Conservation (phyloP, 2,888 invertebrate genomes). For the Luffia ferchaultella region DNA sequence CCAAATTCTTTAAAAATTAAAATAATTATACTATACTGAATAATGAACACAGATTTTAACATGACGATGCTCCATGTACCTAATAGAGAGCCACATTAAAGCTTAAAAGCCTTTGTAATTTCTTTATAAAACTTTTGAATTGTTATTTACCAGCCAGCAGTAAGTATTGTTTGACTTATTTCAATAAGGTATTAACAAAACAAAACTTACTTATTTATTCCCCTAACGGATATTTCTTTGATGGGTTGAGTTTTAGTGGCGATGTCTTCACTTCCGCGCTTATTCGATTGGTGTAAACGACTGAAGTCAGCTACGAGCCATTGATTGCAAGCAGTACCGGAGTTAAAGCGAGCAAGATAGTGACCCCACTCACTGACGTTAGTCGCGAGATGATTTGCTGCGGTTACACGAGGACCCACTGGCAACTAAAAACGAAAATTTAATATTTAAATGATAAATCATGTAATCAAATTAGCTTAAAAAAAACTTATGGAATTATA, state of each 20-base stretch:
- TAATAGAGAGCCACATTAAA: too few species aligned
- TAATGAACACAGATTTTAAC: too few species aligned
- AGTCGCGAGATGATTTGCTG: constrained; percentile 82
- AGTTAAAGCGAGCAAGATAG: constrained; percentile 73
- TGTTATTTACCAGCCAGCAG: too few species aligned
- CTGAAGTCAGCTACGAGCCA: constrained; percentile 85
- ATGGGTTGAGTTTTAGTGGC: constrained; percentile 25
- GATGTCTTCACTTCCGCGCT: neutral
- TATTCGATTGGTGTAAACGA: constrained; percentile 44
- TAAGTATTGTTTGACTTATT: too few species aligned
- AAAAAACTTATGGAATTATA: too few species aligned
- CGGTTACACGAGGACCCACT: constrained; percentile 79
- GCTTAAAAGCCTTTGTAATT: too few species aligned
- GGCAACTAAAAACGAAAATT: constrained; percentile 55
- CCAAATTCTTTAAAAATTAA: too few species aligned
- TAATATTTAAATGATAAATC: neutral
- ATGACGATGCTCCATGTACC: too few species aligned
- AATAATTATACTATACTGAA: too few species aligned
- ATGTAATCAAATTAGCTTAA: neutral
- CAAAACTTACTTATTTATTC: constrained; percentile 31
- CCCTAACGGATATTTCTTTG: constrained; percentile 31
- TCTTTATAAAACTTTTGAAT: too few species aligned
- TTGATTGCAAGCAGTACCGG: constrained; percentile 86
- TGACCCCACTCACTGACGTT: constrained; percentile 79
- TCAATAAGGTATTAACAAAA: neutral